Percentiles rank a stretch among this genome's conserved stretches.
Evolutionary conservation across 2,888 invertebrate species (phyloP).

Genomic region (Drosophila kuntzei): DNA sequence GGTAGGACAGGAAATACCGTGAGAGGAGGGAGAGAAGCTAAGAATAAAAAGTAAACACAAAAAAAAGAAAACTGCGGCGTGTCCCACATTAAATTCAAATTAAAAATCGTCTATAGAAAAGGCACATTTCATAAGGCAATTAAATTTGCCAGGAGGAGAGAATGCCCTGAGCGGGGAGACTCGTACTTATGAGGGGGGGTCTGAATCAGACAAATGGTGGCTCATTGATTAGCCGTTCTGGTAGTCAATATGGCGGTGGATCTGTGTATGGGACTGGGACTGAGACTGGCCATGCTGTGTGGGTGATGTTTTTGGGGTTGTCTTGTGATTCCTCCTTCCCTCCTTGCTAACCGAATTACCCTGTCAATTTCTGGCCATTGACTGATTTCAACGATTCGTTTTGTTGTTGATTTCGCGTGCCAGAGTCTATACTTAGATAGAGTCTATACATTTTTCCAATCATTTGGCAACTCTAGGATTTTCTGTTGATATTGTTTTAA

Average conservation of each 20-base stretch:
- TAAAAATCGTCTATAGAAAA: conserved; percentile 29
- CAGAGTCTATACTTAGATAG: not conserved
- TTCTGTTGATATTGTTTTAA: too few relatives aligned
- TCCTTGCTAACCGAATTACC: conserved; percentile 7
- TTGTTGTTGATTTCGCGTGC: conserved; percentile 14
- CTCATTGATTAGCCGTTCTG: conserved; percentile 58
- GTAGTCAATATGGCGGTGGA: conserved; percentile 33
- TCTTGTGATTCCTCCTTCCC: conserved; percentile 32
- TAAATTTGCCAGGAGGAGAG: not conserved
- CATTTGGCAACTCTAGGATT: not conserved
- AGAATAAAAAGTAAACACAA: not conserved
- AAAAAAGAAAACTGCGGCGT: not conserved
- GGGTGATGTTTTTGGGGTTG: conserved; percentile 46
- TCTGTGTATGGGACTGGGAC: not conserved
- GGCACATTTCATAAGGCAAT: conserved; percentile 28
- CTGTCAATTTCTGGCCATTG: conserved; percentile 48
- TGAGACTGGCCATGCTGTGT: not conserved
- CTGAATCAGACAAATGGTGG: conserved; percentile 51
- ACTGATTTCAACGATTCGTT: conserved; percentile 51
- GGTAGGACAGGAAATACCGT: not conserved
- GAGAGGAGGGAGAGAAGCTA: not conserved
- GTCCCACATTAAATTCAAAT: conserved; percentile 37
- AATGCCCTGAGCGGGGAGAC: not conserved
- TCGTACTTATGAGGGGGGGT: conserved; percentile 4
- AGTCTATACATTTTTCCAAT: not conserved